phyloP scores from a whole-genome alignment of 2,888 invertebrate species.

The Zygogramma bicolorata region DNA sequence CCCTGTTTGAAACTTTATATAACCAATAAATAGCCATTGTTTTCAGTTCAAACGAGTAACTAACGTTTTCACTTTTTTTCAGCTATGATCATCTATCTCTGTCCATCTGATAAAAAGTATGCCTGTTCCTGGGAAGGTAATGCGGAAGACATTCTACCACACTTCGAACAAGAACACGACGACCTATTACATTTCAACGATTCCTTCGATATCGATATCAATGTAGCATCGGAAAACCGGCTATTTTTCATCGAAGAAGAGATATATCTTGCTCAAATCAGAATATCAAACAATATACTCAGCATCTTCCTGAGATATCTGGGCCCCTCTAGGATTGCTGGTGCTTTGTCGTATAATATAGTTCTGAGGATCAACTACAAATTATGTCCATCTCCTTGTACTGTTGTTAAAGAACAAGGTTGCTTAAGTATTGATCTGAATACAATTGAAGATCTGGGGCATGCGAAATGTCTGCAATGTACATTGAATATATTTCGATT shows the following conservation, averaged over 20 bases:
- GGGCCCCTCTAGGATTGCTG: constrained; percentile 50
- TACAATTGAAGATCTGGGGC: constrained; percentile 31
- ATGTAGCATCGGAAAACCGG: constrained; percentile 52
- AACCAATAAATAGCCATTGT: no score
- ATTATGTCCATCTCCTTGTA: constrained; percentile 29
- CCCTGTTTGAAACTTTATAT: no score
- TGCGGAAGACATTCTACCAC: constrained; percentile 55
- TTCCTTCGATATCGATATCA: constrained; percentile 48
- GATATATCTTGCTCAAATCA: constrained; percentile 55
- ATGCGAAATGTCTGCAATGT: constrained; percentile 38
- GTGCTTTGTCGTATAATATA: constrained; percentile 52
- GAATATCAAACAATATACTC: constrained; percentile 38
- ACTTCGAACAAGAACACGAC: constrained; percentile 57
- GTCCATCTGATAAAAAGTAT: constrained; percentile 56
- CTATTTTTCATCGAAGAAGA: constrained; percentile 53
- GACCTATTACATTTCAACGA: constrained; percentile 51
- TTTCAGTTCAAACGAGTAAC: no score
- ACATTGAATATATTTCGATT: constrained; percentile 34
- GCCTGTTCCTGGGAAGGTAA: constrained; percentile 58
- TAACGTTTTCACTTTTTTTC: no score
- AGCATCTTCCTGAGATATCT: constrained; percentile 53
- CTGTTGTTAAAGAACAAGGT: constrained; percentile 29
- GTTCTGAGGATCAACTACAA: constrained; percentile 27
- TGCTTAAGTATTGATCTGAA: constrained; percentile 40
- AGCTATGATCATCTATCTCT: constrained; percentile 52